Evolutionary conservation across 2,888 invertebrate species (phyloP).

Genomic region (Volucella zonaria): DNA sequence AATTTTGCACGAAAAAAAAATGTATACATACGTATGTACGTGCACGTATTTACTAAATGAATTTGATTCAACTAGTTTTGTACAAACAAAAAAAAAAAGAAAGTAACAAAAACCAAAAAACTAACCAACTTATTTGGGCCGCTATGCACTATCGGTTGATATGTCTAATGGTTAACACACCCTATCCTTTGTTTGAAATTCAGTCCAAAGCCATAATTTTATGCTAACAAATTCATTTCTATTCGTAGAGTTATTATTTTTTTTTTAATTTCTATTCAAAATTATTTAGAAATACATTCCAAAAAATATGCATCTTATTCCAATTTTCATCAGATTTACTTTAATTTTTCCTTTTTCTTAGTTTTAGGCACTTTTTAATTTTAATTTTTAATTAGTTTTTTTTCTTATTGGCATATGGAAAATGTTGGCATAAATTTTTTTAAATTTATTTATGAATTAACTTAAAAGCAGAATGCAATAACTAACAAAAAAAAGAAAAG

Average conservation of each 20-base stretch:
- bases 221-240: constrained; percentile 70
- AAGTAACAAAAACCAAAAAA: neutral
- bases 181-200: constrained; percentile 57
- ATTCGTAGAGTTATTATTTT: constrained; percentile 34
- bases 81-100: constrained; percentile 21
- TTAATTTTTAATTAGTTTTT: constrained; percentile 54
- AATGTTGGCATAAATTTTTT: constrained; percentile 81
- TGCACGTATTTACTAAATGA: constrained; percentile 57
- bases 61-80: constrained; percentile 47
- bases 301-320: constrained; percentile 43
- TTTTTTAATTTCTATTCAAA: constrained; percentile 17
- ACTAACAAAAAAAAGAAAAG: constrained; percentile 54
- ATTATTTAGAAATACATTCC: constrained; percentile 23
- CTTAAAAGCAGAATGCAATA: constrained; percentile 62
- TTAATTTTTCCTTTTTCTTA: constrained; percentile 69
- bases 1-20: constrained; percentile 65
- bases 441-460: constrained; percentile 73
- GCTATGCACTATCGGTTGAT: constrained; percentile 74
- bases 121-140: constrained; percentile 51
- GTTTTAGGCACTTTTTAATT: constrained; percentile 67
- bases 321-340: neutral
- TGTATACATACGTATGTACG: constrained; percentile 33
- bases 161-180: constrained; percentile 83
- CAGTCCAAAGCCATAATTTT: constrained; percentile 63
- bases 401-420: constrained; percentile 76